phyloP scores from a whole-genome alignment of 2,797 vertebrate species.

The Sebastes oblongus region DNA sequence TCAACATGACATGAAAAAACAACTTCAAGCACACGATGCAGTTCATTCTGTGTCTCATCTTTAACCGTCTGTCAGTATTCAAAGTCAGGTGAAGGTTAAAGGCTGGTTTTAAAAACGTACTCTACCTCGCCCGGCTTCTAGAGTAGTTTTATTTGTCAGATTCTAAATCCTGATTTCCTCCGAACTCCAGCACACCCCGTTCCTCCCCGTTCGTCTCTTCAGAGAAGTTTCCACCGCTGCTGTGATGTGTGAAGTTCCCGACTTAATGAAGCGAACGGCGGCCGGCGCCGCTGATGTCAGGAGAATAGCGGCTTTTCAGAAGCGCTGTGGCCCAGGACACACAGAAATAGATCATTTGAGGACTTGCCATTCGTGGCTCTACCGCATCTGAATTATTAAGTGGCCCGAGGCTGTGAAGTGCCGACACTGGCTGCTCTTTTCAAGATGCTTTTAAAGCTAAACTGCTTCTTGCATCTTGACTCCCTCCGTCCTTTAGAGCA shows the following conservation, averaged over 20 bases:
- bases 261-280: slow-evolving; percentile 27
- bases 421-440: slow-evolving; percentile 41
- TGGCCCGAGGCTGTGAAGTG: slow-evolving; percentile 49
- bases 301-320: slow-evolving; percentile 36
- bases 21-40: not conserved
- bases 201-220: not conserved
- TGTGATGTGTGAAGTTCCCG: slow-evolving; percentile 24
- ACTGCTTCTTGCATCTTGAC: slow-evolving; percentile 25
- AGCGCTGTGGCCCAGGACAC: slow-evolving; percentile 24
- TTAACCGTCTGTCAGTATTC: not conserved
- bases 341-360: slow-evolving; percentile 61
- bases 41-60: not conserved
- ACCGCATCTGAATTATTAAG: slow-evolving; percentile 74
- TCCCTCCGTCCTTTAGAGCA: slow-evolving; percentile 11
- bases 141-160: not conserved
- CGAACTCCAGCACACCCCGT: not conserved
- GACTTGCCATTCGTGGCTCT: slow-evolving; percentile 41
- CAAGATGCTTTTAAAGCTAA: slow-evolving; percentile 60
- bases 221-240: slow-evolving; percentile 4
- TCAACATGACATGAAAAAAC: not conserved
- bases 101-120: not conserved
- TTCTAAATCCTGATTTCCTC: not conserved
- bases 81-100: not conserved
- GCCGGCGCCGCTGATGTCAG: slow-evolving; percentile 5
- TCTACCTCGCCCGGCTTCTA: rapidly evolving